phyloP scores from a whole-genome alignment of 2,888 invertebrate genomes.

The Drosophila birchii region DNA sequence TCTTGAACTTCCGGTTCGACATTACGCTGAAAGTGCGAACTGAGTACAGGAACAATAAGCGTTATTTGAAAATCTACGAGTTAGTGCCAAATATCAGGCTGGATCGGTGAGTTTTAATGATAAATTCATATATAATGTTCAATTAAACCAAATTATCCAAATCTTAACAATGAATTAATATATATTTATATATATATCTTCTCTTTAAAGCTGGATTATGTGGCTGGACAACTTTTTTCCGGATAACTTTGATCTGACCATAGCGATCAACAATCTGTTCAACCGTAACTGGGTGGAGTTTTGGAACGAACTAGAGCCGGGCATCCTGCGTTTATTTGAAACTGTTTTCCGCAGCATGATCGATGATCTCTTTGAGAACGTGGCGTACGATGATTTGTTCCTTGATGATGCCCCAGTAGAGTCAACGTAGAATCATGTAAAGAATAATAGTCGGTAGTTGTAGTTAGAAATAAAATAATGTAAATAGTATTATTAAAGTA shows the following conservation, averaged over 20 bases:
- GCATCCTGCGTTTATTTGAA: slow-evolving; percentile 55
- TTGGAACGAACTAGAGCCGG: slow-evolving; percentile 64
- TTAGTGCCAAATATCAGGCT: slow-evolving; percentile 55
- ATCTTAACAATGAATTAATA: neutral
- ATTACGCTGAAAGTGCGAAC: slow-evolving; percentile 56
- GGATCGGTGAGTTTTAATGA: slow-evolving; percentile 51
- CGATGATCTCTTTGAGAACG: slow-evolving; percentile 51
- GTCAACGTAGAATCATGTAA: neutral
- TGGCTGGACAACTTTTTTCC: slow-evolving; percentile 63
- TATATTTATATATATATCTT: too few relatives aligned
- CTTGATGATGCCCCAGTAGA: slow-evolving; percentile 20
- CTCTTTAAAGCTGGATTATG: slow-evolving; percentile 48
- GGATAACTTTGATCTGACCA: slow-evolving; percentile 57
- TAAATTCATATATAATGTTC: neutral
- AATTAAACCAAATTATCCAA: neutral
- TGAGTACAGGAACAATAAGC: slow-evolving; percentile 65
- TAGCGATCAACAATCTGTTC: slow-evolving; percentile 55
- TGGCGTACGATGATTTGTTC: slow-evolving; percentile 68
- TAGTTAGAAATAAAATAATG: slow-evolving; percentile 7
- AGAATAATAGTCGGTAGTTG: neutral
- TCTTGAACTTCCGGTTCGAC: slow-evolving; percentile 57
- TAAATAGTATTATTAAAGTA: slow-evolving; percentile 12
- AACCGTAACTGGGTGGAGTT: slow-evolving; percentile 63
- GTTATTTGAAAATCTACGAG: slow-evolving; percentile 66
- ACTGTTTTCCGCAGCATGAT: slow-evolving; percentile 55